These are phyloP conservation scores for Zosterops lateralis DNA, from an alignment of 2,113 vertebrate species.

Conservation along the genomic window DNA sequence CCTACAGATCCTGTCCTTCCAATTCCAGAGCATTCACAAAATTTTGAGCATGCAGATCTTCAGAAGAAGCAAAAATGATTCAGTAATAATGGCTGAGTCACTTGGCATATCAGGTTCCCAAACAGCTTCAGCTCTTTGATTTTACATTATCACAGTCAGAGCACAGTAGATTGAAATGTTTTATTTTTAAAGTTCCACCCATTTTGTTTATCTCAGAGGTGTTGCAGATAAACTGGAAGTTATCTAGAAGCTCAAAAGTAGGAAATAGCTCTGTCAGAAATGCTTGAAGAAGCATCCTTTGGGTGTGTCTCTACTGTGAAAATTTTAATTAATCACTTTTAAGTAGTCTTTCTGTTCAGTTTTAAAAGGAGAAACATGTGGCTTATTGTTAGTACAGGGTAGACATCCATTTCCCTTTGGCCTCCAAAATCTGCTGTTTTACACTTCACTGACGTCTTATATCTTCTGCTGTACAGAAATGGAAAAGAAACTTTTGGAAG, in stretches of 20 bases:
- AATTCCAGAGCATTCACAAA: background rate
- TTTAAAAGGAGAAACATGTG: background rate
- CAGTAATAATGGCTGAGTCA: background rate
- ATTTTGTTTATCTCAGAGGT: background rate
- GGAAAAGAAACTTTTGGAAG: slow-evolving; percentile 94
- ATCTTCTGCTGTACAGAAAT: slow-evolving; percentile 77
- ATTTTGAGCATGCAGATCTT: background rate
- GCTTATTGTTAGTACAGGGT: background rate
- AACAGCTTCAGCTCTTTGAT: background rate
- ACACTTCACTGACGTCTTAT: background rate
- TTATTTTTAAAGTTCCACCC: background rate
- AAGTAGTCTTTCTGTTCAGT: background rate
- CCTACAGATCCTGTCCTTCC: background rate
- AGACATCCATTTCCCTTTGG: background rate
- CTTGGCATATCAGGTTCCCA: background rate
- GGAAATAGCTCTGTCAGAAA: background rate
- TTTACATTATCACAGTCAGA: background rate
- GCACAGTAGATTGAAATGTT: background rate
- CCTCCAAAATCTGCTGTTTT: background rate
- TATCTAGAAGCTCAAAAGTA: background rate
- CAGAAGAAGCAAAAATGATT: background rate
- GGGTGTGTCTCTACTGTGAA: background rate
- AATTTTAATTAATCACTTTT: background rate
- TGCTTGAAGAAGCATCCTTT: background rate
- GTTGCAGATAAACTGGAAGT: background rate